phyloP scores from a whole-genome alignment of 2,797 vertebrate genomes.

The Naso thynnoides region DNA sequence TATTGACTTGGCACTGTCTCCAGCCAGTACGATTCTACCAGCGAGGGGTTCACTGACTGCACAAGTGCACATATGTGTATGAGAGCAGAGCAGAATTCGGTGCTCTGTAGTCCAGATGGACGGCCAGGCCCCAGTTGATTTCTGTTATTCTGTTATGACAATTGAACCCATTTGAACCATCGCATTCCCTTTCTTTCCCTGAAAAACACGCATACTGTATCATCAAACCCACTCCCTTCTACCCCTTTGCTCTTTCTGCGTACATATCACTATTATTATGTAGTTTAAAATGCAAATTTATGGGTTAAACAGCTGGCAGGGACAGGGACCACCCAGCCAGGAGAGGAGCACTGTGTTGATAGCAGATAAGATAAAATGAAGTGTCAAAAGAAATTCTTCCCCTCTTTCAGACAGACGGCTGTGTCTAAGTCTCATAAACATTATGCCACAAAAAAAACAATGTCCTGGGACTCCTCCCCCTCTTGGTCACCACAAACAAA shows the following conservation, averaged over 20 bases:
- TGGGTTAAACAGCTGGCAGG: conserved; percentile 67
- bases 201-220: conserved; percentile 42
- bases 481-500: conserved; percentile 48
- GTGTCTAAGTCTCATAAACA: conserved; percentile 60
- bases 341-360: conserved; percentile 69
- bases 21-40: conserved; percentile 75
- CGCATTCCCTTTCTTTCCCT: conserved; percentile 38
- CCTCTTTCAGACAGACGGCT: conserved; percentile 47
- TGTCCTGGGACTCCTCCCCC: conserved; percentile 18
- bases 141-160: conserved; percentile 78
- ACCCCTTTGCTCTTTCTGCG: conserved; percentile 28
- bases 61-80: conserved; percentile 62
- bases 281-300: conserved; percentile 79
- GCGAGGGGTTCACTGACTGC: conserved; percentile 70
- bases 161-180: conserved; percentile 73
- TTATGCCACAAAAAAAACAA: conserved; percentile 49
- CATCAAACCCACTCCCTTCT: conserved; percentile 35
- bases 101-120: conserved; percentile 78
- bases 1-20: conserved; percentile 81
- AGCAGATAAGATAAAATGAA: conserved; percentile 73
- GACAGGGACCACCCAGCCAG: conserved; percentile 77
- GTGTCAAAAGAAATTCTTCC: conserved; percentile 66
- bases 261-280: conserved; percentile 65
- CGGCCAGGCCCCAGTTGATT: conserved; percentile 77
- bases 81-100: conserved; percentile 52